Evolutionary conservation across 2,797 vertebrate species (phyloP), one percentile per base, ranked within the genome.

Genomic region (Gallinago stenura): DNA sequence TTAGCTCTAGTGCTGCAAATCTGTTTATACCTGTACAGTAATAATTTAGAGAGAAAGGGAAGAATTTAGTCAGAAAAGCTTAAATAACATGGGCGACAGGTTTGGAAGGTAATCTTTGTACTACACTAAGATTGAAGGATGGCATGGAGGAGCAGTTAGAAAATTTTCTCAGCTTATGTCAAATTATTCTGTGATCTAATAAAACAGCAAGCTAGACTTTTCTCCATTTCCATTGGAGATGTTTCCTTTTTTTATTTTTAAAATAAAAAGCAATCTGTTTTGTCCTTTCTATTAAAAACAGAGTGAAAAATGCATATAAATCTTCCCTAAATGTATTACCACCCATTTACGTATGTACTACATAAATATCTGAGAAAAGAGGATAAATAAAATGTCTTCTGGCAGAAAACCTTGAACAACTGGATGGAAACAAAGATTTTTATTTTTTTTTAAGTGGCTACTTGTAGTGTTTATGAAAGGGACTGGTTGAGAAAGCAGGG

Each of bases 341-440:
- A 25, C 77, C 68, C 88, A 39, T 91, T 96, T 96, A 64, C 9
- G 14, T 71, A 71, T 25, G 80, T 16, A 50, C 72, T 83, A 72
- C 75, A 81, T 83, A 92, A 37, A 62, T 61, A 87, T 90, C 53
- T 24, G 21, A 92, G 62, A 93, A 90, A 96, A 95, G 82, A 80
- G 22, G 43, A 78, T 53, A 79, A 95, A 83, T 95, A 96, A 92
- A 91, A 95, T 69, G 51, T 75, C 65, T 79, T 12, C 56, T 64
- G 22, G 25, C 94, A 89, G 20, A 18, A 95, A 95, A 39, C 60
- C 51, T 73, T 37, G 62, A 93, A 83, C 45, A 91, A 57, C 12
- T 28, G 51, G 13, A 35, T 73, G 71, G 84, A 83, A 95, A 80
- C 45, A 72, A 93, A 92, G 75, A 51, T 90, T 68, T 66, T 90